These are phyloP conservation scores for Thymelicus acteon DNA, from an alignment of 2,888 invertebrate species.

Conservation along the genomic window DNA sequence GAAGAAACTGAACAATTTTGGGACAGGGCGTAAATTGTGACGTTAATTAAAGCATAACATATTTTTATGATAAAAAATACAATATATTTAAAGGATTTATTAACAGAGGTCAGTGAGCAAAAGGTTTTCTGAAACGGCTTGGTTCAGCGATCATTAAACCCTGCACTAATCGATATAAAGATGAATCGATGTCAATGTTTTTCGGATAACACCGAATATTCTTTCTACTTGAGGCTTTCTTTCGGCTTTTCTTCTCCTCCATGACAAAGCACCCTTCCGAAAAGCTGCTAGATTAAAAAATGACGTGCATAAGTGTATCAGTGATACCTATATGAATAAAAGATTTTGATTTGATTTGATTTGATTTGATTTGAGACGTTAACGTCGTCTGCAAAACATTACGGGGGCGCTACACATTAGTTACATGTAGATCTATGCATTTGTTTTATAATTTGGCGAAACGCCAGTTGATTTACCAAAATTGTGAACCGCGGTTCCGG, in stretches of 20 bases:
- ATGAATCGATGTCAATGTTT: conserved; percentile 16
- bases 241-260: no score
- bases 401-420: conserved; percentile 33
- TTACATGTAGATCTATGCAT: conserved; percentile 35
- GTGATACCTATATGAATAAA: no score
- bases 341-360: no score
- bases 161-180: neutral
- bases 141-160: no score
- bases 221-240: neutral
- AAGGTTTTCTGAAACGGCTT: neutral
- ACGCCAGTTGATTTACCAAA: conserved; percentile 38
- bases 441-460: conserved; percentile 42
- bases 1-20: no score
- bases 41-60: no score
- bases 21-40: neutral
- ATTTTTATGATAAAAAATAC: no score
- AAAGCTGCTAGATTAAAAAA: no score
- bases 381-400: conserved; percentile 33
- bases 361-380: conserved; percentile 7
- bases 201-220: conserved; percentile 17
- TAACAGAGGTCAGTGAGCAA: neutral
- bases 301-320: no score
- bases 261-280: no score
- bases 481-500: conserved; percentile 42
- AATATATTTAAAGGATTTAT: no score